Conservation (phyloP, 1,140 invertebrate genomes). For the Drosophila ironensis region DNA sequence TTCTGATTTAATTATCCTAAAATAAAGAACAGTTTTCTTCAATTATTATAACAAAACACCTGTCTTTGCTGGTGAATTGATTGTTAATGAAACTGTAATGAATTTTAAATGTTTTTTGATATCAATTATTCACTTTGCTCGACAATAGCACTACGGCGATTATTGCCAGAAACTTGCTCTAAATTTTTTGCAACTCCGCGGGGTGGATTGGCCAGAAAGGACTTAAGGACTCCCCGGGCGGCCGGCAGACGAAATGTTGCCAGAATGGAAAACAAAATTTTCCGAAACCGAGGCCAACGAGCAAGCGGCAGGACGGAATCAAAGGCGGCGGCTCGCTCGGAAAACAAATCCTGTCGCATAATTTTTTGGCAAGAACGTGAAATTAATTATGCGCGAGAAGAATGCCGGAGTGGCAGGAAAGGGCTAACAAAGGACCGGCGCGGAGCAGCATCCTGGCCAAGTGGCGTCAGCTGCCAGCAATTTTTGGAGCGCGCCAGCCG, state of each 20-base stretch:
- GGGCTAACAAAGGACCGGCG: constrained; percentile 16
- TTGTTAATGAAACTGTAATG: too few species aligned
- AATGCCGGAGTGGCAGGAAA: constrained; percentile 17
- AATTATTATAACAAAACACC: too few species aligned
- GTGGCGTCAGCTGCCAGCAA: constrained; percentile 64
- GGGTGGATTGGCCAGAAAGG: constrained; percentile 18
- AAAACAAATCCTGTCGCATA: constrained; percentile 63
- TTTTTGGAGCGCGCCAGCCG: constrained; percentile 18
- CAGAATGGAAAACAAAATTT: constrained; percentile 31
- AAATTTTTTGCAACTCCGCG: constrained; percentile 10
- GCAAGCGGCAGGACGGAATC: constrained; percentile 31
- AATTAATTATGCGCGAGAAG: constrained; percentile 72
- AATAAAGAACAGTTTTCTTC: too few species aligned
- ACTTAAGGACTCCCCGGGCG: constrained; percentile 10
- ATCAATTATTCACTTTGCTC: background rate
- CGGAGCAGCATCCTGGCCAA: constrained; percentile 32
- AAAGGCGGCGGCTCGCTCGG: constrained; percentile 1
- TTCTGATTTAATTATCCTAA: too few species aligned
- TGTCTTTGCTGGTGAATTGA: too few species aligned
- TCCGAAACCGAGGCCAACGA: background rate
- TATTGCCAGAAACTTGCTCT: constrained; percentile 7
- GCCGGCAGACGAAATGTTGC: constrained; percentile 9
- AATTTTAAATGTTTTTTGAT: too few species aligned
- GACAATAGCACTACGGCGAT: constrained; percentile 9
- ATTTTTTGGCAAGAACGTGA: constrained; percentile 75